These are phyloP conservation scores for Volucella inflata DNA, from an alignment of 2,888 invertebrate genomes.

Conservation along the genomic window DNA sequence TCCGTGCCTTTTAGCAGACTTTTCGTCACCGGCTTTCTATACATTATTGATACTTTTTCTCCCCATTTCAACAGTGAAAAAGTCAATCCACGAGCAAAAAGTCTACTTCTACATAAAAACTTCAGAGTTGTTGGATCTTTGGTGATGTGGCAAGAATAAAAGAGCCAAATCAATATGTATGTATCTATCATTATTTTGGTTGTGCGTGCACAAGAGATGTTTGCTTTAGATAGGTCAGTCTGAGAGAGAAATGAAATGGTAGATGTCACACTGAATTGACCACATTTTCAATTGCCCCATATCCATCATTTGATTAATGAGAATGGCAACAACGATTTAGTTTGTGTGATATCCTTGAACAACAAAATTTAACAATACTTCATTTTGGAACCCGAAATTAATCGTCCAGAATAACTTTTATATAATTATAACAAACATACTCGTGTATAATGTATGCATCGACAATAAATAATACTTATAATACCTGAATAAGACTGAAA, in stretches of 20 bases:
- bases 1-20: slow-evolving; percentile 53
- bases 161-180: slow-evolving; percentile 41
- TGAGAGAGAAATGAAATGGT: slow-evolving; percentile 18
- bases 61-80: slow-evolving; percentile 28
- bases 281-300: slow-evolving; percentile 53
- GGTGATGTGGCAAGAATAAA: slow-evolving; percentile 5
- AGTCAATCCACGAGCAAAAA: slow-evolving; percentile 36
- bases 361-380: too few species aligned
- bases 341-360: too few species aligned
- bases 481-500: too few species aligned
- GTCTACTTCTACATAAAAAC: slow-evolving; percentile 48
- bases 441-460: too few species aligned
- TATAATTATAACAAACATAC: too few species aligned
- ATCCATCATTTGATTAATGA: slow-evolving; percentile 28
- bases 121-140: slow-evolving; percentile 5
- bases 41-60: slow-evolving; percentile 60
- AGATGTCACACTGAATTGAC: slow-evolving; percentile 56
- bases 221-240: slow-evolving; percentile 11
- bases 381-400: too few species aligned
- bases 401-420: too few species aligned
- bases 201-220: slow-evolving; percentile 2
- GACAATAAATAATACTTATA: too few species aligned
- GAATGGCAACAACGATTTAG: slow-evolving; percentile 9
- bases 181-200: slow-evolving; percentile 6
- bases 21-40: slow-evolving; percentile 56